A percentile compares a stretch with the other conserved stretches of the same genome.
Evolutionary conservation across 2,113 vertebrate genomes (phyloP).

Genomic region (Abramis brama): DNA sequence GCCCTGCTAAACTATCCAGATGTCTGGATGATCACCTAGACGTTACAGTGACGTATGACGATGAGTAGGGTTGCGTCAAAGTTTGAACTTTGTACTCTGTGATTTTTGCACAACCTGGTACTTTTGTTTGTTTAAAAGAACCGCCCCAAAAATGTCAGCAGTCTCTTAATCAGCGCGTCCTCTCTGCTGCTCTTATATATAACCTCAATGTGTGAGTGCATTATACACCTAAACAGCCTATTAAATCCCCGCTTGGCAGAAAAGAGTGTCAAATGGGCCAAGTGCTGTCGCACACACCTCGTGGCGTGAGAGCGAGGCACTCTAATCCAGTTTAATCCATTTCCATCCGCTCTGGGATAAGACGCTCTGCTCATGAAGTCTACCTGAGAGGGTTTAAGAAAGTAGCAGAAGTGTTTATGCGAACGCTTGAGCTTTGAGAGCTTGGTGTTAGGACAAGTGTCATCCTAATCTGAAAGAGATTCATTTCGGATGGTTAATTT

Average conservation of each 20-base stretch:
- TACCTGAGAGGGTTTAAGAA: slow-evolving; percentile 50
- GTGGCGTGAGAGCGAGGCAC: slow-evolving; percentile 42
- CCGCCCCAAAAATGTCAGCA: slow-evolving; percentile 10
- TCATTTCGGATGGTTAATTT: slow-evolving; percentile 45
- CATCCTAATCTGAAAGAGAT: slow-evolving; percentile 42
- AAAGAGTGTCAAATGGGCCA: slow-evolving; percentile 51
- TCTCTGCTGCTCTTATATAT: slow-evolving; percentile 63
- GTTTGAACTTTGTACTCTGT: neutral
- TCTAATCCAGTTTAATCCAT: slow-evolving; percentile 60
- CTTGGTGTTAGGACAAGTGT: slow-evolving; percentile 48
- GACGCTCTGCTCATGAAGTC: slow-evolving; percentile 48
- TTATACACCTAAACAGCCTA: slow-evolving; percentile 70
- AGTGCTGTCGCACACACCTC: slow-evolving; percentile 50
- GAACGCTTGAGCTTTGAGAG: slow-evolving; percentile 37
- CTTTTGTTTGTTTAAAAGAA: neutral
- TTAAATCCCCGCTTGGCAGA: slow-evolving; percentile 47
- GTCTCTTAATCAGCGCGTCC: slow-evolving; percentile 40
- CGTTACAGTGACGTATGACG: neutral
- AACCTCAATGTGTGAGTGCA: slow-evolving; percentile 61
- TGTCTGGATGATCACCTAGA: slow-evolving; percentile 17
- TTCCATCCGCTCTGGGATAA: slow-evolving; percentile 55
- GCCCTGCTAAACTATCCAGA: slow-evolving; percentile 11
- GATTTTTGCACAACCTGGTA: neutral
- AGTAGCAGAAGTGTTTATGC: slow-evolving; percentile 37
- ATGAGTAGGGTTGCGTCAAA: neutral